Evolutionary conservation across 2,888 invertebrate species (phyloP).

Genomic region (Metacarcinus magister): DNA sequence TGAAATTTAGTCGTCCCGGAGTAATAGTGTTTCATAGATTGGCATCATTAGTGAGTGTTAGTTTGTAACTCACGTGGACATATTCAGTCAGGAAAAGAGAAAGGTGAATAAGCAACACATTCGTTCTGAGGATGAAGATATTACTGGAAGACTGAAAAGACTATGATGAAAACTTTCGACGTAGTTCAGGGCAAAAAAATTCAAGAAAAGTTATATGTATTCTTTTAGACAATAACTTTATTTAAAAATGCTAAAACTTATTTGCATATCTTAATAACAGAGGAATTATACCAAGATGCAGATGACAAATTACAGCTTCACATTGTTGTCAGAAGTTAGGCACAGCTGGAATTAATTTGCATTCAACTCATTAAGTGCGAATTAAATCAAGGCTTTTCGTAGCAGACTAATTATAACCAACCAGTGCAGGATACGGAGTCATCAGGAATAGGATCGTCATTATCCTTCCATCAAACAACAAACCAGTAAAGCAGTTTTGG

Average conservation of each 20-base stretch:
- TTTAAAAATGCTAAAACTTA: background rate
- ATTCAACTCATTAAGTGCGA: background rate
- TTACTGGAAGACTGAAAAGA: background rate
- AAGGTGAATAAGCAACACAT: background rate
- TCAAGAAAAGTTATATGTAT: background rate
- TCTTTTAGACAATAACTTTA: background rate
- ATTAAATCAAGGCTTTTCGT: background rate
- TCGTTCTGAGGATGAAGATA: background rate
- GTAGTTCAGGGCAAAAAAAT: background rate
- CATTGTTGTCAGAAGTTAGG: background rate
- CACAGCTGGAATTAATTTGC: background rate
- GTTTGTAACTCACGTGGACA: background rate
- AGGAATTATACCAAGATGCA: background rate
- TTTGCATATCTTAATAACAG: background rate
- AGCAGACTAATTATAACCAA: background rate
- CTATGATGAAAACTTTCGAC: background rate
- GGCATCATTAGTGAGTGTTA: background rate
- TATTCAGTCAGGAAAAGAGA: background rate
- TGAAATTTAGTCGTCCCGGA: background rate
- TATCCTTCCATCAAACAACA: background rate
- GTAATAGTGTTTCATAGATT: background rate
- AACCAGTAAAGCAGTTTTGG: background rate
- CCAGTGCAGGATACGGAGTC: background rate
- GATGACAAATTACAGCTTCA: background rate
- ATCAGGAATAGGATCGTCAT: background rate